Evolutionary conservation across 2,888 invertebrate genomes (phyloP), one percentile per base, ranked within the genome.

Genomic region (Portevinia maculata): DNA sequence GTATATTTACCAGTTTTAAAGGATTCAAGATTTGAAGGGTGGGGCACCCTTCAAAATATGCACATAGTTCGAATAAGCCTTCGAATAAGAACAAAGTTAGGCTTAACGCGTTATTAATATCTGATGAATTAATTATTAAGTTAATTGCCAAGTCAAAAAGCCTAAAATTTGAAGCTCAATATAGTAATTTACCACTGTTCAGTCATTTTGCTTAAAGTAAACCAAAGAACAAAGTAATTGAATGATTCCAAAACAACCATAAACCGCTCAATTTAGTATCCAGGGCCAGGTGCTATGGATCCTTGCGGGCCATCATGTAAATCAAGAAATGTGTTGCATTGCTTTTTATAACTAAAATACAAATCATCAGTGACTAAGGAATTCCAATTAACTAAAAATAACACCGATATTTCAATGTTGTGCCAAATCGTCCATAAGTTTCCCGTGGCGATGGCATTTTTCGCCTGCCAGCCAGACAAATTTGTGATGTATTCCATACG

Each of bases 401-500:
- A 50, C 75, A 62, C 13, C 64, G 37, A 19, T 48, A 62, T 62
- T 60, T 67, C 19, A 55, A 60, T 7, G 30, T 48, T 53, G 48
- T 79, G 79, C 79, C 79, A 79, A 69, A 62, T 62, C 55, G 28
- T 34, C 75, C 50, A 62, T 79, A 62, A 79, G 75, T 62, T 62
- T 30, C 55, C 44, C 75, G 62, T 57, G 75, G 57, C 60, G 50
- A 46, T 75, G 62, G 21, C 59, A 74, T 75, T 67, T 67, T 59
- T 53, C 67, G 52, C 53, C 39, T 60, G 44, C 52, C 39, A 52
- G 34, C 74, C 55, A 39, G 39, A 30, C 9, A 46, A 48, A 30
- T 28, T 32, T 75, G 55, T 79, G 79, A 79, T 79, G 62, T 50
- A 75, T 79, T 79, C 75, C 79, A 79, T 62, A 79, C 75, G 75